Evolutionary conservation across 2,113 vertebrate genomes (phyloP).

Genomic region (Ceratotherium simum): DNA sequence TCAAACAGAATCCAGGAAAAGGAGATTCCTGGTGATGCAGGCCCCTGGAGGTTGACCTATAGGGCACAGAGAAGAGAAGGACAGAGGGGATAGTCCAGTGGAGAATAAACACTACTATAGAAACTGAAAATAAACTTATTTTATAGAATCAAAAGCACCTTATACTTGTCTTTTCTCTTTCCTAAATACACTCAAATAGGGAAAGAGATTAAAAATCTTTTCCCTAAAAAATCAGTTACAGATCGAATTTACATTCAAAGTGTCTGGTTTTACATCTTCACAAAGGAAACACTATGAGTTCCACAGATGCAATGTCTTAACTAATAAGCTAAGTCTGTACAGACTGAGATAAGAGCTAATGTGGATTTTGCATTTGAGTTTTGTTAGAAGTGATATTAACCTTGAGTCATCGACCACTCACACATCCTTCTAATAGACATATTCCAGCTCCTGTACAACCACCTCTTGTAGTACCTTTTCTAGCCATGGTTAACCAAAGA

Average conservation of each 20-base stretch:
- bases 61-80: background rate
- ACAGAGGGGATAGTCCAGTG: accelerated
- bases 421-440: background rate
- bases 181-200: background rate
- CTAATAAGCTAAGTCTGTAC: background rate
- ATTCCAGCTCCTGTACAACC: background rate
- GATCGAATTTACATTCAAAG: background rate
- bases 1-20: background rate
- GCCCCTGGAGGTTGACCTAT: accelerated
- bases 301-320: background rate
- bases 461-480: background rate
- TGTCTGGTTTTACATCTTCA: background rate
- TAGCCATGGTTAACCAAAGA: background rate
- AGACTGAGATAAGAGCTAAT: background rate
- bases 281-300: background rate
- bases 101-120: background rate
- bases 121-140: background rate
- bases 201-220: background rate
- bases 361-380: background rate
- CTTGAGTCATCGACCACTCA: no score
- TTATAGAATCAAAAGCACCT: background rate
- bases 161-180: background rate
- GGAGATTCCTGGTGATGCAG: no score
- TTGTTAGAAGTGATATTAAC: background rate
- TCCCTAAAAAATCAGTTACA: background rate